Percentiles rank a stretch among this genome's conserved stretches.
These are phyloP conservation scores for Aphyosemion australe DNA, from an alignment of 2,113 vertebrate species.

Conservation along the genomic window DNA sequence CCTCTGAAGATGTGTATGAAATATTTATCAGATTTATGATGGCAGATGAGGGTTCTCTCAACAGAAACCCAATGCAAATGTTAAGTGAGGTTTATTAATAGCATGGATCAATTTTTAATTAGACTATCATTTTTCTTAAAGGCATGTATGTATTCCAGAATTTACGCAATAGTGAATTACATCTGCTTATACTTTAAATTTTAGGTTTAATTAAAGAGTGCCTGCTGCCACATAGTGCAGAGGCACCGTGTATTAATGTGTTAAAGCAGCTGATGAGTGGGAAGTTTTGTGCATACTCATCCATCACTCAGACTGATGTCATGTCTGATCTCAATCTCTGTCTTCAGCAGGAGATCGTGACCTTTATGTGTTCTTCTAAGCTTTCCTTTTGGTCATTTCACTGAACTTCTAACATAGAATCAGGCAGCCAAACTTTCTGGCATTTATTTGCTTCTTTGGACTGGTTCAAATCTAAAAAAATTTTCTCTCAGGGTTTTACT, in stretches of 20 bases:
- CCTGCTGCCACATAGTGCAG: not conserved
- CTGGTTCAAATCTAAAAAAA: not conserved
- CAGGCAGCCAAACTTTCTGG: not conserved
- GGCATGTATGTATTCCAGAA: too few relatives aligned
- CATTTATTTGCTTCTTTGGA: not conserved
- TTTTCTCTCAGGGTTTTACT: too few relatives aligned
- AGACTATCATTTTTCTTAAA: not conserved
- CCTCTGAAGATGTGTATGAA: not conserved
- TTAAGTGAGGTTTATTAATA: not conserved
- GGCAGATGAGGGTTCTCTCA: not conserved
- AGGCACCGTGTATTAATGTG: slow-evolving; percentile 1
- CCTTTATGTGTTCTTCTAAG: slow-evolving; percentile 48
- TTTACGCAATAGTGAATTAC: too few relatives aligned
- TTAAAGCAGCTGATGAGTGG: not conserved
- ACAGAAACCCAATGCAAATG: not conserved
- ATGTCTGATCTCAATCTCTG: slow-evolving; percentile 41
- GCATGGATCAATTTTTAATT: not conserved
- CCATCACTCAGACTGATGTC: slow-evolving; percentile 25
- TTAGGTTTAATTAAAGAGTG: not conserved
- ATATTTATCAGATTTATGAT: slow-evolving; percentile 7
- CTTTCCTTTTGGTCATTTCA: slow-evolving; percentile 16
- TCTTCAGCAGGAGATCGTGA: slow-evolving; percentile 36
- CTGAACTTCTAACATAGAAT: not conserved
- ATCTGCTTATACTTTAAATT: too few relatives aligned
- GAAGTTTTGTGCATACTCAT: slow-evolving; percentile 24